Conservation (phyloP, 2,888 invertebrate species). For the Campoplex capitator region DNA sequence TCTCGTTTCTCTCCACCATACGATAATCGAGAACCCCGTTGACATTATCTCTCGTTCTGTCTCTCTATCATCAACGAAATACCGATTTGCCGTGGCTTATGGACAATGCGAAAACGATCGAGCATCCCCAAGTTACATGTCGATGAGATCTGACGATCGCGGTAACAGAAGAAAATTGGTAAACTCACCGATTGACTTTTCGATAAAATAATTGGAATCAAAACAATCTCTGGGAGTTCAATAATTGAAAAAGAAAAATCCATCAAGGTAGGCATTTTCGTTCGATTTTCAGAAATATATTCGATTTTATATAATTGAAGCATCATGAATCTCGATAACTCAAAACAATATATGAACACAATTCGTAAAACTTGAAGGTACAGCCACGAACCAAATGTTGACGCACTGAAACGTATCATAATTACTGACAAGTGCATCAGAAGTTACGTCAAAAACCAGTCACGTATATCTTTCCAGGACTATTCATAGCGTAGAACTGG, state of each 20-base stretch:
- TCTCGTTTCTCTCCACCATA: conserved; percentile 45
- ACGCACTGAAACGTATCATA: too few relatives aligned
- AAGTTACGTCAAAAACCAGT: too few relatives aligned
- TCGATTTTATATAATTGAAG: background rate
- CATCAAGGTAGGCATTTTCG: too few relatives aligned
- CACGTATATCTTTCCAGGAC: too few relatives aligned
- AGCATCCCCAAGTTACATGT: conserved; percentile 11
- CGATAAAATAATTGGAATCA: background rate
- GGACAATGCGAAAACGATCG: conserved; percentile 45
- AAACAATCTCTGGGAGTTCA: too few relatives aligned
- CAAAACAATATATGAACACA: background rate
- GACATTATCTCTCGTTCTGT: background rate
- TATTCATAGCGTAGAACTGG: too few relatives aligned
- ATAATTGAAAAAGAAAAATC: too few relatives aligned
- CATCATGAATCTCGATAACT: background rate
- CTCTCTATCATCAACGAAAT: background rate
- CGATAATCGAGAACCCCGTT: conserved; percentile 46
- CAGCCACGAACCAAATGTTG: background rate
- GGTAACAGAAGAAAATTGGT: background rate
- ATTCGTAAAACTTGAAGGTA: background rate
- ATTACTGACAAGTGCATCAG: too few relatives aligned
- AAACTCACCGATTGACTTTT: background rate
- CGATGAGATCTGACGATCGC: background rate
- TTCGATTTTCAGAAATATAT: background rate
- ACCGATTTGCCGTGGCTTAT: conserved; percentile 35